Evolutionary conservation across 1,140 invertebrate genomes (phyloP).

Genomic region (Platyscapa corneri): DNA sequence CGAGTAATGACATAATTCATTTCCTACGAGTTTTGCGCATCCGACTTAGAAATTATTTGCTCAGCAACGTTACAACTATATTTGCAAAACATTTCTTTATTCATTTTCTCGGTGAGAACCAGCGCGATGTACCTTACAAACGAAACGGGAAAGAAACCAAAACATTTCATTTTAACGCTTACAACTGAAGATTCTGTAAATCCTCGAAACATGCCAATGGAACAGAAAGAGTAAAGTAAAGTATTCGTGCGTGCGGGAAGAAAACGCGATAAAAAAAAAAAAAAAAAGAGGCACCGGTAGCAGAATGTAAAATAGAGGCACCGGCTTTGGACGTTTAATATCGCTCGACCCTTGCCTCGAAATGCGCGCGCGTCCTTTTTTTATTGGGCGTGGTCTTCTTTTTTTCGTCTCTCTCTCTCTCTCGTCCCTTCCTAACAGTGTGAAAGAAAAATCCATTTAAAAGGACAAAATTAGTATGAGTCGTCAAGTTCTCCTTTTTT

Average conservation of each 20-base stretch:
- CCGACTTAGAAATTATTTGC: no score
- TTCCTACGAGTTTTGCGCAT: no score
- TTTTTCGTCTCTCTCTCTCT: neutral
- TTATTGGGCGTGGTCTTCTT: neutral
- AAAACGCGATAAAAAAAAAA: slow-evolving; percentile 16
- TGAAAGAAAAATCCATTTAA: slow-evolving; percentile 44
- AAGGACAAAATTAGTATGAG: slow-evolving; percentile 50
- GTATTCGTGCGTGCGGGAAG: neutral
- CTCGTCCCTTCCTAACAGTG: neutral
- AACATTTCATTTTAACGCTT: slow-evolving; percentile 11
- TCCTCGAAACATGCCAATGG: slow-evolving; percentile 30
- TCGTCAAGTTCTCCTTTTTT: slow-evolving; percentile 39
- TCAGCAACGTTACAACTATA: neutral
- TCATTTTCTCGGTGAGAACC: neutral
- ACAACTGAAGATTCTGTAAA: slow-evolving; percentile 35
- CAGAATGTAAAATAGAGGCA: slow-evolving; percentile 47
- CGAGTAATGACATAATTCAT: no score
- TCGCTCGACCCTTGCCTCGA: slow-evolving; percentile 11
- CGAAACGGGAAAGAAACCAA: neutral
- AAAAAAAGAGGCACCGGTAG: slow-evolving; percentile 17
- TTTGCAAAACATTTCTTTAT: neutral
- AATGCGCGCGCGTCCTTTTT: slow-evolving; percentile 23
- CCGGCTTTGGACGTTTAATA: slow-evolving; percentile 43
- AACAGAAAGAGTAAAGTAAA: neutral
- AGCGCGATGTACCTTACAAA: neutral